Conservation (phyloP, 2,797 vertebrate genomes). For the Zalophus californianus region DNA sequence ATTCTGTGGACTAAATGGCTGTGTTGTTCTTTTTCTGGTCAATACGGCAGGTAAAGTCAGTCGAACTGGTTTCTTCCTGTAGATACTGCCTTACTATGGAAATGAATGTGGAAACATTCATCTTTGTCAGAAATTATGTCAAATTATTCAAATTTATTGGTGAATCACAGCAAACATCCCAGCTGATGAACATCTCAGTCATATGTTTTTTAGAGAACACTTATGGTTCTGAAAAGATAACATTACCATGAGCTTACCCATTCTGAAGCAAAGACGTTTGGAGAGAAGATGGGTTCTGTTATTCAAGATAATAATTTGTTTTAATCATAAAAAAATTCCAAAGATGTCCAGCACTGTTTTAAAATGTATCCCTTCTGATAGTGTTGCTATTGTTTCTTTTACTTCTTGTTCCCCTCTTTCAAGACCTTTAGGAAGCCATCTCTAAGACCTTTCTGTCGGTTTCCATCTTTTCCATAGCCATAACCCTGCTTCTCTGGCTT, state of each 20-base stretch:
- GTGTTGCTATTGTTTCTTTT: conserved; percentile 55
- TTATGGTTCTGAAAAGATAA: conserved; percentile 74
- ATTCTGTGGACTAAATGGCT: conserved; percentile 47
- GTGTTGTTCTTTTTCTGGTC: conserved; percentile 73
- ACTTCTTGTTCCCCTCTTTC: conserved; percentile 56
- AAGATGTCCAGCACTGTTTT: conserved; percentile 58
- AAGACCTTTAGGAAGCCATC: conserved; percentile 82
- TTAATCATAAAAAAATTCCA: conserved; percentile 65
- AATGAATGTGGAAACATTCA: conserved; percentile 84
- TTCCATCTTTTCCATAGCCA: conserved; percentile 68
- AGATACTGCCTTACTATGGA: conserved; percentile 78
- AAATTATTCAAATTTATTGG: conserved; percentile 83
- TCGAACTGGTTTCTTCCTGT: conserved; percentile 71
- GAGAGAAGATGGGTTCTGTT: conserved; percentile 16
- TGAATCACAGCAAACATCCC: conserved; percentile 74
- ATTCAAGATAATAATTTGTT: conserved; percentile 74
- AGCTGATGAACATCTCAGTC: conserved; percentile 77
- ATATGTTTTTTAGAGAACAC: conserved; percentile 80
- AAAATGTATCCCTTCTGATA: background rate
- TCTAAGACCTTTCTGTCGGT: conserved; percentile 77
- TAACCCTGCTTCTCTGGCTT: conserved; percentile 79
- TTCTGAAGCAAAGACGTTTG: conserved; percentile 63
- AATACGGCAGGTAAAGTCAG: conserved; percentile 78
- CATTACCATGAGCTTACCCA: conserved; percentile 42
- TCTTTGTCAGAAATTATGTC: conserved; percentile 88